Conservation (phyloP, 2,888 invertebrate genomes). For the Xylophagus ater region DNA sequence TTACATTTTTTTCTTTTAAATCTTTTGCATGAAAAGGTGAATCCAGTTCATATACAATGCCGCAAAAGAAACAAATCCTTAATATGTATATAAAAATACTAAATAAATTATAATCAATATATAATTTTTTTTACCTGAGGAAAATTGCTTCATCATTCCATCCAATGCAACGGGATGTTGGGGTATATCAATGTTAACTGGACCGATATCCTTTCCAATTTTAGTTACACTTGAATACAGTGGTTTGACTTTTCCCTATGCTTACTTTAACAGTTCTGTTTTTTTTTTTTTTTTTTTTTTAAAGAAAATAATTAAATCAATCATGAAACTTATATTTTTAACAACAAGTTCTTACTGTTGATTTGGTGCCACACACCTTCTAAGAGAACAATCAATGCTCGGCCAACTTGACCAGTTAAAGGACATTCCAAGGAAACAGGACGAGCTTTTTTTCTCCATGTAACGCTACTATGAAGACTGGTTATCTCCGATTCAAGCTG, state of each 20-base stretch:
- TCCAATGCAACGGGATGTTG: slow-evolving; percentile 97
- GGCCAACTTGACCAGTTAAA: slow-evolving; percentile 78
- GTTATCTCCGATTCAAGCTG: slow-evolving; percentile 82
- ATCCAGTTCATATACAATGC: too few species aligned
- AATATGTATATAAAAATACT: neutral
- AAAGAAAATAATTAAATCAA: slow-evolving; percentile 7
- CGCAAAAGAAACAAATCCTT: neutral
- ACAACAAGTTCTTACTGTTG: slow-evolving; percentile 56
- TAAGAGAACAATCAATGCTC: slow-evolving; percentile 81
- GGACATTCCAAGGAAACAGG: slow-evolving; percentile 65
- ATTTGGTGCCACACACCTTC: slow-evolving; percentile 82
- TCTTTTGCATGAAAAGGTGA: slow-evolving; percentile 36
- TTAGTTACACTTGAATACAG: slow-evolving; percentile 76
- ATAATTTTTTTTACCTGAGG: slow-evolving; percentile 49
- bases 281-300: slow-evolving; percentile 39
- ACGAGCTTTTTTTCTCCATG: slow-evolving; percentile 74
- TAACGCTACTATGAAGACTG: slow-evolving; percentile 80
- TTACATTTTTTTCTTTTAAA: slow-evolving; percentile 26
- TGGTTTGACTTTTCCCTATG: slow-evolving; percentile 84
- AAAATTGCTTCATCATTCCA: slow-evolving; percentile 95
- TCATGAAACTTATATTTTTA: neutral
- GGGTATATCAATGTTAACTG: slow-evolving; percentile 88
- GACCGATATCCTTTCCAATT: slow-evolving; percentile 70
- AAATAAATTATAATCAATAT: neutral
- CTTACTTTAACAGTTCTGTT: slow-evolving; percentile 90